Evolutionary conservation across 2,113 vertebrate species (phyloP).

Genomic region (Zapus hudsonius): DNA sequence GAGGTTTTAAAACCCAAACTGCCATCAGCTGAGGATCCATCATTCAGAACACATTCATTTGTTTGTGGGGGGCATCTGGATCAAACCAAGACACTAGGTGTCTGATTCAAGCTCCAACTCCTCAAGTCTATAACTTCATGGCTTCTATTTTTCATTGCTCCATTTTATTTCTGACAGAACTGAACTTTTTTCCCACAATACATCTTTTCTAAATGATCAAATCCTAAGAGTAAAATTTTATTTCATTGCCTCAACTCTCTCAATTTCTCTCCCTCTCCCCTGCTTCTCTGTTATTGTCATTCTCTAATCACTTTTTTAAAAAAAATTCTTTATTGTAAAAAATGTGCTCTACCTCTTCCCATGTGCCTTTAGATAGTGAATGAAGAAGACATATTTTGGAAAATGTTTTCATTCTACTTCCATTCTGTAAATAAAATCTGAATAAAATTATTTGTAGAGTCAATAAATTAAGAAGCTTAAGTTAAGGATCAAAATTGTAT

Average conservation of each 20-base stretch:
- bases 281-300: neutral
- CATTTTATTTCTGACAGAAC: neutral
- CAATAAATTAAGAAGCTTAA: neutral
- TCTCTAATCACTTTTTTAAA: neutral
- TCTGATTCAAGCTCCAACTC: neutral
- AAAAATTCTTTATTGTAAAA: too few relatives aligned
- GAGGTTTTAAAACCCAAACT: too few relatives aligned
- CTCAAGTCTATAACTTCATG: neutral
- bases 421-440: neutral
- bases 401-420: neutral
- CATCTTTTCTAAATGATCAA: neutral
- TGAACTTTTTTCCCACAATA: accelerated
- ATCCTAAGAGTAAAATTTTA: neutral
- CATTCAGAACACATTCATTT: too few relatives aligned
- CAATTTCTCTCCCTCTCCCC: neutral
- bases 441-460: neutral
- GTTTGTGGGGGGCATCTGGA: too few relatives aligned
- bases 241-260: neutral
- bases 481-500: neutral
- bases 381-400: neutral
- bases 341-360: too few relatives aligned
- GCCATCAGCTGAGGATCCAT: too few relatives aligned
- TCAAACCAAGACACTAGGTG: accelerated
- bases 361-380: neutral
- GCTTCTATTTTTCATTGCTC: neutral